Evolutionary conservation across 2,888 invertebrate species (phyloP).

Genomic region (Rhagophthalmus giganteus): DNA sequence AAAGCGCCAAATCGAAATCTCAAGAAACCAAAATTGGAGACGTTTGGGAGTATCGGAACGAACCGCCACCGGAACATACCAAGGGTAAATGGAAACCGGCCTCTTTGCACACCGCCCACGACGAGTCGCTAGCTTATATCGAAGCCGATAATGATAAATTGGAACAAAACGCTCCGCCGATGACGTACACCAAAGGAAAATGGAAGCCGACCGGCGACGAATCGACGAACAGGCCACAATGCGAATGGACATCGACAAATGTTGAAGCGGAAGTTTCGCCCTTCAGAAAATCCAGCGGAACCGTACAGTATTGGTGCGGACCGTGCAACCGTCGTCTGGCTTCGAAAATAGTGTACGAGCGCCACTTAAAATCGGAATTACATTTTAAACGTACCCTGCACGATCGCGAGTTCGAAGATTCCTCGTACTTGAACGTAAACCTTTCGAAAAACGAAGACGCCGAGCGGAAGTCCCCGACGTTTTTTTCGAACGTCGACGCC

Average conservation of each 20-base stretch:
- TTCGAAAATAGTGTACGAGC: conserved; percentile 73
- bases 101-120: not conserved
- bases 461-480: no score
- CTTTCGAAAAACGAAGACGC: no score
- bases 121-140: not conserved
- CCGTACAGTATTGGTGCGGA: conserved; percentile 76
- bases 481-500: no score
- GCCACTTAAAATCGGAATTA: conserved; percentile 74
- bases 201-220: conserved; percentile 63
- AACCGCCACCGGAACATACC: conserved; percentile 61
- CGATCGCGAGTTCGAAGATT: conserved; percentile 67
- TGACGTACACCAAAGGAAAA: conserved; percentile 76
- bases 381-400: conserved; percentile 69
- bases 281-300: conserved; percentile 51
- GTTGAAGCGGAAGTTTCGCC: conserved; percentile 40
- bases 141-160: not conserved
- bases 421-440: conserved; percentile 36
- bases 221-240: not conserved
- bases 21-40: not conserved
- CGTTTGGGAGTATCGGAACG: no score
- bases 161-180: conserved; percentile 62
- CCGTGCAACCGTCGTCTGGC: conserved; percentile 78
- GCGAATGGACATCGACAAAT: conserved; percentile 3
- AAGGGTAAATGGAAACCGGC: conserved; percentile 68
- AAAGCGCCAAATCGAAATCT: conserved; percentile 48